A percentile compares a stretch with the other conserved stretches of the same genome.
These are phyloP conservation scores for Euwallacea similis DNA, from an alignment of 1,140 invertebrate genomes.

Conservation along the genomic window DNA sequence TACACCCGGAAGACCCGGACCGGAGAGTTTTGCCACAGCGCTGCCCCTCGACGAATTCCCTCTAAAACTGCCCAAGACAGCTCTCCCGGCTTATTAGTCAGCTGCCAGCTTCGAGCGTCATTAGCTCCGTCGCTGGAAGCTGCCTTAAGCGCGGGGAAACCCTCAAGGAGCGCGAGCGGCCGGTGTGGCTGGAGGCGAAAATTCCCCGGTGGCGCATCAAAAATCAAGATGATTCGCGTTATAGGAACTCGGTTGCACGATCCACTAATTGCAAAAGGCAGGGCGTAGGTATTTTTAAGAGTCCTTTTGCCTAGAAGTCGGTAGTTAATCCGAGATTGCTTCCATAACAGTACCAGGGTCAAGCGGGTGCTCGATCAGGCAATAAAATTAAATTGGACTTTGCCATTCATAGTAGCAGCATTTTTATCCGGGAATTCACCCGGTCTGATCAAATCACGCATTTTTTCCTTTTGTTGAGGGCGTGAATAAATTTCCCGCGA, in stretches of 20 bases:
- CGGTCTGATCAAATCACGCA: neutral
- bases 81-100: too few species aligned
- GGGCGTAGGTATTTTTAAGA: slow-evolving; percentile 24
- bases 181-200: slow-evolving; percentile 2
- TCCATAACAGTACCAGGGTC: slow-evolving; percentile 37
- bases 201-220: slow-evolving; percentile 14
- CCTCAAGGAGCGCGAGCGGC: neutral
- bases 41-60: neutral
- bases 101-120: too few species aligned
- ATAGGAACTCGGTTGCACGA: slow-evolving; percentile 37
- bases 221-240: slow-evolving; percentile 31
- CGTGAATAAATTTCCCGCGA: slow-evolving; percentile 13
- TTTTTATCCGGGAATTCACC: too few species aligned
- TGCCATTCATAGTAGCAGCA: too few species aligned
- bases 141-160: too few species aligned
- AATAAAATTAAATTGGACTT: slow-evolving; percentile 38
- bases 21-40: slow-evolving; percentile 2
- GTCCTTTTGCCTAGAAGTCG: slow-evolving; percentile 22
- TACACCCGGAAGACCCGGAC: slow-evolving; percentile 25
- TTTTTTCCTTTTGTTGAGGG: neutral
- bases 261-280: slow-evolving; percentile 37
- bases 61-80: too few species aligned
- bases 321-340: slow-evolving; percentile 39
- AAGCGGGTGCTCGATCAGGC: slow-evolving; percentile 27
- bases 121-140: too few species aligned